Evolutionary conservation across 2,888 invertebrate genomes (phyloP), one percentile per base, ranked within the genome.

Genomic region (Mimumesa dahlbomi): DNA sequence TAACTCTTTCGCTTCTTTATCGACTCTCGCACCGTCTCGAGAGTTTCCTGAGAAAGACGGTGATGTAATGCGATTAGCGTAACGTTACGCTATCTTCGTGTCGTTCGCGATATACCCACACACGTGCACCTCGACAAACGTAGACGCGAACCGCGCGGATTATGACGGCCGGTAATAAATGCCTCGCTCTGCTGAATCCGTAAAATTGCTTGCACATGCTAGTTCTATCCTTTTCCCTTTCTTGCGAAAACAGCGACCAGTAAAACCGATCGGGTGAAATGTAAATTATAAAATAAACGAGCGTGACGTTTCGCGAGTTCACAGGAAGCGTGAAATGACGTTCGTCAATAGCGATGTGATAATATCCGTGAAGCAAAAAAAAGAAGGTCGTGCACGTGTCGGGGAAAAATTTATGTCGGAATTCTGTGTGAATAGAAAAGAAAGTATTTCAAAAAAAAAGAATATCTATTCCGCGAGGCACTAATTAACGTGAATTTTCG

Each of bases 31-130:
- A 31, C 36, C 9, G 21, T n/a, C 19, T 7, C 19, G 16, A 6
- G 13, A 29, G 25, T 54, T 58, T 73, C 62, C 65, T 38, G 46
- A 65, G 56, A 73, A 71, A 40, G 56, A 21, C 53, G 40, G 29
- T 71, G 63, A 73, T 62, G 63, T 52, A 66, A 73, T 50, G 45
- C 63, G 58, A 66, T 62, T 61, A 54, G 56, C 64, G 72, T 61
- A 54, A 46, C 62, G 36, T 63, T 56, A 65, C 59, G 49, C 42
- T 56, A 48, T 25, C 45, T 40, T 9, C 29, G 53, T 19, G 34
- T 19, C 50, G 31, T 18, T 29, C 31, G 13, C 11, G 13, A 9
- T 11, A 18, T 29, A n/a, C 7, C 3, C 16, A 31, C n/a, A 2
- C 31, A 16, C n/a, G 3, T 34, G 34, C 11, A 7, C n/a, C n/a